Conservation (phyloP, 1,140 invertebrate genomes). For the Luehdorfia chinensis region DNA sequence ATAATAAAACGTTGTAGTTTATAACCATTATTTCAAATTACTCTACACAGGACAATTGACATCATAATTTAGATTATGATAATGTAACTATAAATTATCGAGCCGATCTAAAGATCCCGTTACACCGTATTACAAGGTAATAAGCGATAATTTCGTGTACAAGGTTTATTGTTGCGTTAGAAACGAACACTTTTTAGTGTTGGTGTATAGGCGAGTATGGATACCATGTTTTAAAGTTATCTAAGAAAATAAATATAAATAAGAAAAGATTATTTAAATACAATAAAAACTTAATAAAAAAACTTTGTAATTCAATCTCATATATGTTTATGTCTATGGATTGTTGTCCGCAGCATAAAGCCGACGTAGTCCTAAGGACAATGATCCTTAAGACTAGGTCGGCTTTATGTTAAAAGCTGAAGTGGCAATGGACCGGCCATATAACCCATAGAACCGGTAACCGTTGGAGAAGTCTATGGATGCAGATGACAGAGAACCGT, state of each 20-base stretch:
- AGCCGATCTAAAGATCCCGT: slow-evolving; percentile 22
- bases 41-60: slow-evolving; percentile 27
- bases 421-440: no score
- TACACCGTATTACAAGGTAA: slow-evolving; percentile 19
- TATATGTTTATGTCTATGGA: no score
- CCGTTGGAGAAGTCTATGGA: no score
- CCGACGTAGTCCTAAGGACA: no score
- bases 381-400: no score
- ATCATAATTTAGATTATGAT: slow-evolving; percentile 46
- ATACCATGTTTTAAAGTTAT: slow-evolving; percentile 16
- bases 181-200: slow-evolving; percentile 16
- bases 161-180: slow-evolving; percentile 9
- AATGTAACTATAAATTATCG: slow-evolving; percentile 22
- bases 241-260: neutral
- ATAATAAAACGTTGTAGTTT: slow-evolving; percentile 1
- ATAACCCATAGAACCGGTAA: no score
- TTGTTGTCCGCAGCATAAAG: no score
- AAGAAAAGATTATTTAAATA: neutral
- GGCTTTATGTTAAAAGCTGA: no score
- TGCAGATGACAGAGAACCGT: no score
- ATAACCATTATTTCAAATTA: slow-evolving; percentile 4
- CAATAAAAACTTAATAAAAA: no score
- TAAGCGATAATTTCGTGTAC: slow-evolving; percentile 20
- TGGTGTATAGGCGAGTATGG: slow-evolving; percentile 26
- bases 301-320: no score